Base-by-base conservation (phyloP, 2,797 vertebrate species). In the Amblyraja radiata region DNA sequence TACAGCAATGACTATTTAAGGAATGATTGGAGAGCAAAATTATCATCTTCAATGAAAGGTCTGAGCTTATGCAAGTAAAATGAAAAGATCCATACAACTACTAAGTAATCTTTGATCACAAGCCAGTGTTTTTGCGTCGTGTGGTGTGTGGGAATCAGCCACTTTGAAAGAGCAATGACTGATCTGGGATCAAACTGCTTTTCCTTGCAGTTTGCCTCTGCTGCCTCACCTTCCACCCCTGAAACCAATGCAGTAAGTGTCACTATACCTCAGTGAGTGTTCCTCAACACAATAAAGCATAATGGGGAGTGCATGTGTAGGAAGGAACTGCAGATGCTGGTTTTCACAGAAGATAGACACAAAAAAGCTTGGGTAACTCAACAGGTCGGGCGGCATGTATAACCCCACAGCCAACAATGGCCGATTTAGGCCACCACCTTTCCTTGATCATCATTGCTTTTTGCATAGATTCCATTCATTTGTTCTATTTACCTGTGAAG, bases 1-100 rank as follows among this genome's bases (percentile, higher is more conserved):
- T 68, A 32, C 63, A 36, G 63, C 16, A 65, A 63, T 88, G 84
- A 88, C 84, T 88, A 88, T 88, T 88, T 88, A 88, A 88, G n/a
- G 63, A 84, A 88, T 68, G 84, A 68, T 36, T 32, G n/a, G 63
- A 36, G 61, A 88, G 14, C 61, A 88, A 88, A 68, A 88, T 88
- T 32, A 88, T 28, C 83, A 86, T 68, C 61, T 36, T 36, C 8
- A 68, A n/a, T n/a, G 84, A 10, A 88, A 68, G 84, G n/a, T 25
- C 61, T 36, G 61, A 88, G 2, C 36, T 88, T 88, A 88, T 10
- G 18, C 6, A 36, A 88, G 32, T 68, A 88, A 88, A 88, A 86
- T 86, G 83, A 88, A 63, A 61, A 88, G 14, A 2, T 36, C 84
- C 16, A 36, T 68, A 68, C 61, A 88, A 88, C 36, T 88, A 68